Percentiles rank a stretch among this genome's conserved stretches.
phyloP scores from a whole-genome alignment of 2,797 vertebrate genomes.

The Sus cebifrons region DNA sequence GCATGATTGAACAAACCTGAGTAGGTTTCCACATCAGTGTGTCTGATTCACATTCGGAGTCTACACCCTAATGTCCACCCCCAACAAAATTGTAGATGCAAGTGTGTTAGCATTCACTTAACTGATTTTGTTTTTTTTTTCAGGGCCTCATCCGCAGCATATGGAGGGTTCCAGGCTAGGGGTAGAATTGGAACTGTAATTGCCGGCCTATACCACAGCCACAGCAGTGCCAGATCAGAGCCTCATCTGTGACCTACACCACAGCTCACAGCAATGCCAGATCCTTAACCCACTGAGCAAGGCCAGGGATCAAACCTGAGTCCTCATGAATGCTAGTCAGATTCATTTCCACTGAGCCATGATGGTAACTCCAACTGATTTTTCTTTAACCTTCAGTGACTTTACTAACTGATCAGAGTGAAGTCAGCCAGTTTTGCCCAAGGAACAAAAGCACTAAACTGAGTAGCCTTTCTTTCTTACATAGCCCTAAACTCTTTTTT shows the following conservation, averaged over 20 bases:
- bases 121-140: no score
- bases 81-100: background rate
- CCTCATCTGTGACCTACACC: no score
- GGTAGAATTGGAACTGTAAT: no score
- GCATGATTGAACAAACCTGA: background rate
- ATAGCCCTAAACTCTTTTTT: background rate
- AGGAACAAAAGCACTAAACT: background rate
- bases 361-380: background rate
- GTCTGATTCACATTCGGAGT: background rate
- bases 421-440: background rate
- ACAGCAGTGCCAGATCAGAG: no score
- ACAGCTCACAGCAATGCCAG: no score
- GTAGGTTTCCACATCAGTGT: background rate
- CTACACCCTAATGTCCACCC: background rate
- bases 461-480: background rate
- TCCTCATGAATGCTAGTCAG: no score
- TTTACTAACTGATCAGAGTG: background rate
- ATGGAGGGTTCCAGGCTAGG: no score
- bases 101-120: background rate
- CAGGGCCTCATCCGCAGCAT: no score
- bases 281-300: no score
- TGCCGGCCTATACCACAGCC: no score
- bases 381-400: background rate
- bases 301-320: no score
- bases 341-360: no score